Percentiles rank a stretch among this genome's conserved stretches.
phyloP scores from a whole-genome alignment of 92 coral and sea anemone species.

The Actinernus sp. region DNA sequence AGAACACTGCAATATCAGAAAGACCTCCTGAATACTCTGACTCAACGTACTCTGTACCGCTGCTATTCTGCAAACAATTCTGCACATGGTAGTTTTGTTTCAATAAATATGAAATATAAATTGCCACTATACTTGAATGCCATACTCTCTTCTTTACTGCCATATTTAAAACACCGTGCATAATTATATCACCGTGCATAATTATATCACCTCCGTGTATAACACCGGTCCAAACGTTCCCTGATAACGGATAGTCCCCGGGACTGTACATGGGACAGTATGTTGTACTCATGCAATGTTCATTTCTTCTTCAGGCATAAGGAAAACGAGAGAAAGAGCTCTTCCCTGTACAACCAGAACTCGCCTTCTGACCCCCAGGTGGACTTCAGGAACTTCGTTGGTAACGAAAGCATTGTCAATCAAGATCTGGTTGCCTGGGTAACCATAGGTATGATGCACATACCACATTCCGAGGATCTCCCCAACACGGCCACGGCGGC shows the following conservation, averaged over 20 bases:
- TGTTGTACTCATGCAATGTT: not conserved
- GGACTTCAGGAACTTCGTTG: slow-evolving; percentile 75
- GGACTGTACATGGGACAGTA: not conserved
- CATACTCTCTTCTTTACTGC: not conserved
- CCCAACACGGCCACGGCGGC: slow-evolving; percentile 93
- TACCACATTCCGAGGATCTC: slow-evolving; percentile 92
- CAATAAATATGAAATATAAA: too few relatives aligned
- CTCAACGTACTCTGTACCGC: too few relatives aligned
- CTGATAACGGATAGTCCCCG: too few relatives aligned
- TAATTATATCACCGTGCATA: too few relatives aligned
- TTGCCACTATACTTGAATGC: too few relatives aligned
- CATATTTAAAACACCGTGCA: not conserved
- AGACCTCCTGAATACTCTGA: too few relatives aligned
- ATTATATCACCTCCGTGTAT: too few relatives aligned
- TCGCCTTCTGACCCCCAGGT: slow-evolving; percentile 70
- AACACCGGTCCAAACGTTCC: too few relatives aligned
- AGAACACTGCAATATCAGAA: too few relatives aligned
- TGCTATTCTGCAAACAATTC: too few relatives aligned
- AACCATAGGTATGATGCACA: slow-evolving; percentile 86
- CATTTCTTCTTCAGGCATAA: slow-evolving; percentile 37
- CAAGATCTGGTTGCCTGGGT: slow-evolving; percentile 97
- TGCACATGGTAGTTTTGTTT: too few relatives aligned
- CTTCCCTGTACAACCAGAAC: slow-evolving; percentile 85
- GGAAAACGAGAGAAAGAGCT: slow-evolving; percentile 75
- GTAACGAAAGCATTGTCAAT: slow-evolving; percentile 76